phyloP scores from a whole-genome alignment of 1,140 invertebrate genomes.

The Onthophagus taurus region DNA sequence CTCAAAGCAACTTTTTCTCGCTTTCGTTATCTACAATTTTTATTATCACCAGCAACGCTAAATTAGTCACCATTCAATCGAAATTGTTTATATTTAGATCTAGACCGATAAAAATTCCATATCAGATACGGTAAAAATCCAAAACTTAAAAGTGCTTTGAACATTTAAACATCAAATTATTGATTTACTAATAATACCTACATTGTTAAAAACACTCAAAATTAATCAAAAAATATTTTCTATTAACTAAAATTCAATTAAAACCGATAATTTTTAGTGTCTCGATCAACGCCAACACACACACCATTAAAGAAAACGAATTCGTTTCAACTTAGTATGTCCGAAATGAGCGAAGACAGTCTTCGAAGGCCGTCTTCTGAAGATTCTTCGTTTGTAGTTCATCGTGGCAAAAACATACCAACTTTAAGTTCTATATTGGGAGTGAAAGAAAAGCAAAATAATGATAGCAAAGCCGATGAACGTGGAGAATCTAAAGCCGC shows the following conservation, averaged over 20 bases:
- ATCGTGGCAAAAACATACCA: constrained; percentile 64
- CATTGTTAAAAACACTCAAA: no score
- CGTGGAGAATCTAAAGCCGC: constrained; percentile 54
- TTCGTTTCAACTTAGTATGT: constrained; percentile 33
- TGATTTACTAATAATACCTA: no score
- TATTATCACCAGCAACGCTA: no score
- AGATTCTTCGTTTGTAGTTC: constrained; percentile 69
- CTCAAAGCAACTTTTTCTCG: no score
- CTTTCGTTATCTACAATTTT: no score
- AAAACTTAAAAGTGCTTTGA: no score
- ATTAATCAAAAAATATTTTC: no score
- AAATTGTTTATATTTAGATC: not conserved
- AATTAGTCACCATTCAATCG: not conserved
- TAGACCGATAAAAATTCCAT: no score
- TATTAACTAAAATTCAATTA: no score
- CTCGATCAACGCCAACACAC: constrained; percentile 41
- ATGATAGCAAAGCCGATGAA: constrained; percentile 55
- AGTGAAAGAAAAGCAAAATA: constrained; percentile 51
- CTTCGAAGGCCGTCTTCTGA: constrained; percentile 30
- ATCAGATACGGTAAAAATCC: no score
- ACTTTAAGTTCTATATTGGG: constrained; percentile 57
- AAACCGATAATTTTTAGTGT: constrained; percentile 41
- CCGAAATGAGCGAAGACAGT: constrained; percentile 38
- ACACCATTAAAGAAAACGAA: constrained; percentile 32
- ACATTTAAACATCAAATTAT: no score